These are phyloP conservation scores for Machaerirhynchus nigripectus DNA, from an alignment of 2,113 vertebrate species.

Conservation along the genomic window DNA sequence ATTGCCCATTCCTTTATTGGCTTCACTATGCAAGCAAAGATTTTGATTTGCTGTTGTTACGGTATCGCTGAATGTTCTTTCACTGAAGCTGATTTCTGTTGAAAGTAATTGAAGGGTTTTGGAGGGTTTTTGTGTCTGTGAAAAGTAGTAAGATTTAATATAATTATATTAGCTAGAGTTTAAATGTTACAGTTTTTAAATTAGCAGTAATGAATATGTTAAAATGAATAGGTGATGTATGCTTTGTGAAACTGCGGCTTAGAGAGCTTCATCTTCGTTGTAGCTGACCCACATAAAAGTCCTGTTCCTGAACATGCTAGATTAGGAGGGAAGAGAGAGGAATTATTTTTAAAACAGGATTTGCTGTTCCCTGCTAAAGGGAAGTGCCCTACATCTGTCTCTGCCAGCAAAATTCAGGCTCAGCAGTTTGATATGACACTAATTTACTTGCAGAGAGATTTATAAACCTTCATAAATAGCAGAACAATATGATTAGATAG, in stretches of 20 bases:
- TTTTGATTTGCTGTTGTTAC: neutral
- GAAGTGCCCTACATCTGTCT: conserved; percentile 43
- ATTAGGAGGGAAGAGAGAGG: neutral
- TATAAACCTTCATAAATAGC: conserved; percentile 60
- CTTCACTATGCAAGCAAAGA: neutral
- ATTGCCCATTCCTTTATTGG: neutral
- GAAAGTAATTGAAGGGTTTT: neutral
- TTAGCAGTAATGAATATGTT: neutral
- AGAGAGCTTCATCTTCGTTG: neutral
- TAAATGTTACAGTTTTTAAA: neutral
- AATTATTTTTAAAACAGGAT: conserved; percentile 40
- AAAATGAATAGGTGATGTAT: neutral
- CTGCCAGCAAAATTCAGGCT: conserved; percentile 57
- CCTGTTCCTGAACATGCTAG: neutral
- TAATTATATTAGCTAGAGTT: neutral
- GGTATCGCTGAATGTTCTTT: neutral
- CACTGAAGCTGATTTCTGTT: neutral
- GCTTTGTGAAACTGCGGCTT: neutral
- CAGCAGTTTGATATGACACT: conserved; percentile 55
- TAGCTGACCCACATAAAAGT: neutral
- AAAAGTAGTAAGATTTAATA: neutral
- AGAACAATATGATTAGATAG: conserved; percentile 56
- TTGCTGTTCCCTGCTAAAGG: neutral
- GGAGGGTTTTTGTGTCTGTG: rapidly evolving
- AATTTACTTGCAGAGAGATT: conserved; percentile 65